Conservation (phyloP, 1,140 invertebrate genomes). For the Eueides isabella region DNA sequence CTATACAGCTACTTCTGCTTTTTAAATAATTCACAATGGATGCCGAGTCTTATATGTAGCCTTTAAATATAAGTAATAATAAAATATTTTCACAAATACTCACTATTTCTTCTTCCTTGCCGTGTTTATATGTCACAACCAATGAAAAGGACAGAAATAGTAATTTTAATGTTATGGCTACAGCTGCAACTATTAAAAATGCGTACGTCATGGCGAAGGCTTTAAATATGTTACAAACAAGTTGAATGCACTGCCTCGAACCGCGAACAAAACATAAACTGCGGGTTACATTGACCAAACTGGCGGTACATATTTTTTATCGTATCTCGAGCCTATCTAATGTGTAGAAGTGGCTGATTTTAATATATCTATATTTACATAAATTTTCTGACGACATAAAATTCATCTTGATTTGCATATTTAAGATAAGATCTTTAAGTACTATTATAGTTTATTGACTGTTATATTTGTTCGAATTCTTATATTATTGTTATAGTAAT, state of each 20-base stretch:
- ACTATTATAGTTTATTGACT: neutral
- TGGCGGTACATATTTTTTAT: conserved; percentile 14
- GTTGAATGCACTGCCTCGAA: conserved; percentile 23
- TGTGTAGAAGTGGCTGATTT: conserved; percentile 4
- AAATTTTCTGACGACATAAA: neutral
- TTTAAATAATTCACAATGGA: neutral
- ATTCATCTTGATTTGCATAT: neutral
- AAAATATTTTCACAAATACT: neutral
- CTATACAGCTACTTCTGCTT: neutral
- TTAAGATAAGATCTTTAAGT: neutral
- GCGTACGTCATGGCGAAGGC: conserved; percentile 38
- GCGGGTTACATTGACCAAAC: conserved; percentile 24
- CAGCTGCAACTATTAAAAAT: conserved; percentile 65
- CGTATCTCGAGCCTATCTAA: neutral
- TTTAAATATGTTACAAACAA: conserved; percentile 29
- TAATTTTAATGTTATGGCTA: conserved; percentile 62
- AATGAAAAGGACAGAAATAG: conserved; percentile 66
- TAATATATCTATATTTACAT: conserved; percentile 8
- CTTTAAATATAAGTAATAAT: neutral
- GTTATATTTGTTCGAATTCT: neutral
- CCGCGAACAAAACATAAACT: conserved; percentile 24
- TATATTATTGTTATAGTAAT: neutral
- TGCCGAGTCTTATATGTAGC: neutral
- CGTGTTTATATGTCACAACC: conserved; percentile 60
- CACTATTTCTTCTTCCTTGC: conserved; percentile 29